Evolutionary conservation across 2,797 vertebrate species (phyloP), one percentile per base, ranked within the genome.

Genomic region (Sebastes paucispinis): DNA sequence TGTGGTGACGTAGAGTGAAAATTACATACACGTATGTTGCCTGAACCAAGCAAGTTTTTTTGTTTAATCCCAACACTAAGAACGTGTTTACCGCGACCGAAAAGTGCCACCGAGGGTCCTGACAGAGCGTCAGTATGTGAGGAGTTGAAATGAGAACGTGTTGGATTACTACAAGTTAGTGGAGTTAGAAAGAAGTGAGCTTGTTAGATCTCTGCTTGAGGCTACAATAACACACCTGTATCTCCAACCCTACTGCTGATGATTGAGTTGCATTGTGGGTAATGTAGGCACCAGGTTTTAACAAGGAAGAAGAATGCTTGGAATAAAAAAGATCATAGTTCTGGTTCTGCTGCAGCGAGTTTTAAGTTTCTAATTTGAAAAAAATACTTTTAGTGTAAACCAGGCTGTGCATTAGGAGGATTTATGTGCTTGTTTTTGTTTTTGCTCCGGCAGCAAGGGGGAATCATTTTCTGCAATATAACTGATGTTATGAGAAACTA

Each of bases 391-490:
- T 10, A 54, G 20, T 54, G 50, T 9, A 54, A 54, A 54, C 50
- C 50, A 50, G 47, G 47, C 16, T 20, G 58, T 31, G 27, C 5
- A 18, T 60, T 32, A 25, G 16, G 8, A 32, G 20, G 31, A 63
- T 50, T 50, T 50, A 50, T 50, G 47, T 50, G 47, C 47, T 70
- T 82, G 25, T 82, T 72, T 64, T 58, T 63, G 71, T 80, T 71
- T 73, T 59, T 68, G 18, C 57, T 59, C 54, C 14, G 1, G 24
- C 52, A n/a, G 64, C 32, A 80, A 62, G 13, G 8, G 14, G 4
- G 57, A 55, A 60, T 64, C 1, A 24, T 70, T 80, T 29, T 50
- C 54, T 36, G 10, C 24, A 67, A 67, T 55, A 31, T 60, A 67
- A 34, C 24, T 18, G 25, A 7, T 62, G 39, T 10, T 43, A 8